Percentiles rank a stretch among this genome's conserved stretches.
Conservation (phyloP, 92 coral and sea anemone genomes). For the Heliopora coerulea region DNA sequence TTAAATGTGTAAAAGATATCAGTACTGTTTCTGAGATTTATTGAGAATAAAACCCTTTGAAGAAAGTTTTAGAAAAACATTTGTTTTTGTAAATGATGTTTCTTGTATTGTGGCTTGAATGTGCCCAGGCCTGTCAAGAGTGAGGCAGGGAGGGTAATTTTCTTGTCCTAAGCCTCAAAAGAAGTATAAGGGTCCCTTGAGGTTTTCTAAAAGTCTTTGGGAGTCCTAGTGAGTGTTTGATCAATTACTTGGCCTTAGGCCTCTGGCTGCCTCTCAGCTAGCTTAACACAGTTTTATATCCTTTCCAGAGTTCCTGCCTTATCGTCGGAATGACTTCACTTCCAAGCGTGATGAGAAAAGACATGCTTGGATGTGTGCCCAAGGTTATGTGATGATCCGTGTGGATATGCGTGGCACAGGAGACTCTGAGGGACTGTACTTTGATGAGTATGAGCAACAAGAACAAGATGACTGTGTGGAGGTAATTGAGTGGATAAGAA, state of each 20-base stretch:
- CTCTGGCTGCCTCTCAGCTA: not conserved
- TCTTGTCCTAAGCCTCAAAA: not conserved
- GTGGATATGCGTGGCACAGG: conserved; percentile 86
- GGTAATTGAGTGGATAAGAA: conserved; percentile 73
- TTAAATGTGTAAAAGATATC: too few relatives aligned
- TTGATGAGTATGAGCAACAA: conserved; percentile 66
- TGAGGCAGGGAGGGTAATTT: too few relatives aligned
- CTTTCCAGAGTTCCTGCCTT: conserved; percentile 64
- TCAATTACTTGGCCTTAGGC: too few relatives aligned
- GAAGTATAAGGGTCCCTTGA: not conserved
- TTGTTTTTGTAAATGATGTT: too few relatives aligned
- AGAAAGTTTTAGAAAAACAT: too few relatives aligned
- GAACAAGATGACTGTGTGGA: conserved; percentile 84
- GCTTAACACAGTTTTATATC: not conserved
- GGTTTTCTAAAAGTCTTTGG: too few relatives aligned
- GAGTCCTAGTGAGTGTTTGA: not conserved
- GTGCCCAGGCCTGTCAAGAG: too few relatives aligned
- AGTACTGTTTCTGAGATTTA: too few relatives aligned
- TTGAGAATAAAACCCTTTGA: too few relatives aligned
- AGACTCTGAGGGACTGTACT: conserved; percentile 72
- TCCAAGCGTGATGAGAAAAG: conserved; percentile 53
- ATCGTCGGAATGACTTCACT: conserved; percentile 70
- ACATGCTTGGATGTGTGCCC: conserved; percentile 61
- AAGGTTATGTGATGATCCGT: conserved; percentile 76
- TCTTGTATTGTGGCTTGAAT: too few relatives aligned